Percentiles rank a stretch among this genome's conserved stretches.
These are phyloP conservation scores for Trichomalopsis sarcophagae DNA, from an alignment of 1,140 invertebrate species.

Conservation along the genomic window DNA sequence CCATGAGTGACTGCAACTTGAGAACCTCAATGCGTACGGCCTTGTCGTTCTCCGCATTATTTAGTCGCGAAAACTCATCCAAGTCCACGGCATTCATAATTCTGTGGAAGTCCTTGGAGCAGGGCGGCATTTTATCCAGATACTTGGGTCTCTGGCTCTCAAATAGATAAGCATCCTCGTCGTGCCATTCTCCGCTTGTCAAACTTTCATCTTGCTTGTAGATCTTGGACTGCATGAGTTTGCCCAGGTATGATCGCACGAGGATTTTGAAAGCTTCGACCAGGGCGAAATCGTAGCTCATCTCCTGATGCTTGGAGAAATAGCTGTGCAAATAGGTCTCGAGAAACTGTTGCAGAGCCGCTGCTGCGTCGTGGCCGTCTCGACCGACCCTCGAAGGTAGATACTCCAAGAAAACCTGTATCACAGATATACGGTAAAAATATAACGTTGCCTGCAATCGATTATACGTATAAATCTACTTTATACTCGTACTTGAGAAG, in stretches of 20 bases:
- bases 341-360: conserved; percentile 76
- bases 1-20: conserved; percentile 70
- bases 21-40: conserved; percentile 64
- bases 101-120: conserved; percentile 62
- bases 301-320: conserved; percentile 68
- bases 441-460: not conserved
- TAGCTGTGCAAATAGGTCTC: conserved; percentile 74
- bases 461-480: too few relatives aligned
- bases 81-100: conserved; percentile 59
- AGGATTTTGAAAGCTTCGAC: conserved; percentile 76
- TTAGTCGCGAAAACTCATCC: conserved; percentile 56
- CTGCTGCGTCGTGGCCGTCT: conserved; percentile 74
- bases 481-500: too few relatives aligned
- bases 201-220: conserved; percentile 59
- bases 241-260: conserved; percentile 76
- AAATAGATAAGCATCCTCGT: conserved; percentile 71
- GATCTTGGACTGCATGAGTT: conserved; percentile 70
- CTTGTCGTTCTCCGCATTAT: conserved; percentile 56
- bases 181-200: conserved; percentile 49
- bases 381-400: conserved; percentile 77
- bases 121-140: conserved; percentile 75
- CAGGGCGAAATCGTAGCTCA: conserved; percentile 71
- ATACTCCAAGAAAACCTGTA: conserved; percentile 76
- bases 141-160: conserved; percentile 71
- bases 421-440: not conserved